A percentile compares a stretch with the other conserved stretches of the same genome.
Conservation (phyloP, 2,797 vertebrate genomes). For the Sebastes hopkinsi region DNA sequence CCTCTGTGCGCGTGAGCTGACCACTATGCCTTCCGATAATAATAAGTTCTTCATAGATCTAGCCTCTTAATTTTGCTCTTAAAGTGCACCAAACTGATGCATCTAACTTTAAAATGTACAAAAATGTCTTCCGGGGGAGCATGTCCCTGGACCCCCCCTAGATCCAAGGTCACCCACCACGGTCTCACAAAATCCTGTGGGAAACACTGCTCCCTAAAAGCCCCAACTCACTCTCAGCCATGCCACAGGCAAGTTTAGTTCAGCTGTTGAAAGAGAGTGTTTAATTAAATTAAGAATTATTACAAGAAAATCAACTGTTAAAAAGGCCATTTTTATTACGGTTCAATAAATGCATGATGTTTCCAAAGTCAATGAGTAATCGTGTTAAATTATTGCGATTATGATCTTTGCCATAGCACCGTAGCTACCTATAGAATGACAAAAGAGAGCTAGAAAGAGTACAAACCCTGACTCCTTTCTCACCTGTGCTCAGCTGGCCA, state of each 20-base stretch:
- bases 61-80: background rate
- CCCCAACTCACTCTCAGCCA: background rate
- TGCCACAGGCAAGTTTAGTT: background rate
- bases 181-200: too few relatives aligned
- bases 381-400: background rate
- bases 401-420: background rate
- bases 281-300: background rate
- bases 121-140: background rate
- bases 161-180: too few relatives aligned
- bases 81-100: background rate
- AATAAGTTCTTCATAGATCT: too few relatives aligned
- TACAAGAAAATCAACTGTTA: background rate
- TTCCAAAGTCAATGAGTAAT: background rate
- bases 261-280: background rate
- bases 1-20: too few relatives aligned
- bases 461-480: background rate
- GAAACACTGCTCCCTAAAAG: background rate
- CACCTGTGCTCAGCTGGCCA: background rate
- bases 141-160: too few relatives aligned
- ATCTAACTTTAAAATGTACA: background rate
- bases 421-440: background rate
- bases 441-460: background rate
- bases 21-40: too few relatives aligned
- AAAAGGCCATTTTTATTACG: too few relatives aligned
- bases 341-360: background rate